These are phyloP conservation scores for Pyrocephalus nanus DNA, from an alignment of 2,797 vertebrate species.

Conservation along the genomic window DNA sequence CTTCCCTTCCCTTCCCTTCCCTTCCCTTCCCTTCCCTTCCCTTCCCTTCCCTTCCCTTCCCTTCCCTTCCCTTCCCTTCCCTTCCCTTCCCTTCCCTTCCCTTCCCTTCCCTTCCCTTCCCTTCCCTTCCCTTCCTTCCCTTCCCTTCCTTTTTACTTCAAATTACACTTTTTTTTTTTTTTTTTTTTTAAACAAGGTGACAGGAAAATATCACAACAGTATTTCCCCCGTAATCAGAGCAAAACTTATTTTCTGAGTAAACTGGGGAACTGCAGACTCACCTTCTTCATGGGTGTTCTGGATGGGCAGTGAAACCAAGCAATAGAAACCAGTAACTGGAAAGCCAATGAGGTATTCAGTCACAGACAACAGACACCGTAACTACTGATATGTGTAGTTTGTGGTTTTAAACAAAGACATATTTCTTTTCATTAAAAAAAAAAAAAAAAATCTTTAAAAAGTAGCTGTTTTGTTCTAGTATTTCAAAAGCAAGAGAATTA, in stretches of 20 bases:
- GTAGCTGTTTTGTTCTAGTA: neutral
- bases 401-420: neutral
- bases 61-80: too few relatives aligned
- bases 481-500: slow-evolving; percentile 4
- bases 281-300: neutral
- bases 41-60: too few relatives aligned
- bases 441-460: neutral
- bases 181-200: neutral
- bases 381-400: neutral
- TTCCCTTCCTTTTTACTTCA: neutral
- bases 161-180: neutral
- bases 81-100: too few relatives aligned
- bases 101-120: neutral
- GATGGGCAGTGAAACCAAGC: neutral
- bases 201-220: neutral
- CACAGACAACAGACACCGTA: neutral
- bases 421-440: neutral
- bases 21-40: too few relatives aligned
- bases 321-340: neutral
- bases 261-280: neutral
- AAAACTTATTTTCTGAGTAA: neutral
- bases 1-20: neutral
- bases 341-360: neutral
- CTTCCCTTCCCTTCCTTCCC: too few relatives aligned
- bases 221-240: neutral